Conservation (phyloP, 2,113 vertebrate species). For the Antidorcas marsupialis region DNA sequence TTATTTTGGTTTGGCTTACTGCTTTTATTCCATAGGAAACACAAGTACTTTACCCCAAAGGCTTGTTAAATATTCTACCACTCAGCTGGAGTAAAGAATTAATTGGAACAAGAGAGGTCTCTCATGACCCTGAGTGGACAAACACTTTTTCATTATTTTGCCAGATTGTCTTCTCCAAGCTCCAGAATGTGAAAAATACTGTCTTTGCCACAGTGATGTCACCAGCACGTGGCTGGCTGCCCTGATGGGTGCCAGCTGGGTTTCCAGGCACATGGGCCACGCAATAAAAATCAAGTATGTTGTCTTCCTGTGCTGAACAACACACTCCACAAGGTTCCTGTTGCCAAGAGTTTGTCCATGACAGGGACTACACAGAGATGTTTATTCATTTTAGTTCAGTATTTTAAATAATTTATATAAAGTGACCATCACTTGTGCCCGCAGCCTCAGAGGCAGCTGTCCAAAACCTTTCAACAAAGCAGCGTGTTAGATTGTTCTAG, state of each 20-base stretch:
- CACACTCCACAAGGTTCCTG: neutral
- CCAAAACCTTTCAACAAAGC: neutral
- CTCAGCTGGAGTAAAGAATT: slow-evolving; percentile 17
- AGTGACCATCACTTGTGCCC: neutral
- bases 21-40: slow-evolving; percentile 15
- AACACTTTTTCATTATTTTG: neutral
- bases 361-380: neutral
- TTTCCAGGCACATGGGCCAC: slow-evolving; percentile 39
- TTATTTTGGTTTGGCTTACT: neutral
- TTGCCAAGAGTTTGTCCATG: neutral
- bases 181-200: slow-evolving; percentile 53
- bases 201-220: slow-evolving; percentile 63
- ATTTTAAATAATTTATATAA: neutral
- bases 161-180: slow-evolving; percentile 43
- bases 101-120: slow-evolving; percentile 38
- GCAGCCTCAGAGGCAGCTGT: neutral
- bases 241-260: slow-evolving; percentile 76
- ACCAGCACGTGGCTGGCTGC: slow-evolving; percentile 20
- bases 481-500: neutral
- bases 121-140: neutral
- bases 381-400: neutral
- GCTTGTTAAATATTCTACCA: neutral
- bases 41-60: slow-evolving; percentile 11
- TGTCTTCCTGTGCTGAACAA: neutral
- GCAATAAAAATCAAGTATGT: neutral